Evolutionary conservation across 2,113 vertebrate genomes (phyloP), one percentile per base, ranked within the genome.

Genomic region (Lonchura striata): DNA sequence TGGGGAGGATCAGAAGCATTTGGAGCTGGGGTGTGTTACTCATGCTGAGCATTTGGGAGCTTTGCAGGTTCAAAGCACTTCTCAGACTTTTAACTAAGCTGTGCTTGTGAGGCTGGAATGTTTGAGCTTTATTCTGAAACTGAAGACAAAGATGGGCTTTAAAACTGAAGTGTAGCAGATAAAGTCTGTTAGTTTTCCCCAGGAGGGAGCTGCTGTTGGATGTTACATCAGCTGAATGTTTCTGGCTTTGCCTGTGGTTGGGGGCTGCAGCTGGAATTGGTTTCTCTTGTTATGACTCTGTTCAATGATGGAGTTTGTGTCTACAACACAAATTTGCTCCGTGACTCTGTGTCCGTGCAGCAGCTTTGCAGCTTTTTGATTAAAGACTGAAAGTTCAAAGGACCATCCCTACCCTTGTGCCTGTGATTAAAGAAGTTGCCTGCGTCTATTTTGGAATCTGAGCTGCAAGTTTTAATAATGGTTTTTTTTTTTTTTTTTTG

Each of bases 31-130:
- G 47, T 84, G 75, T 68, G 4, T 88, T 94, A 93, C 31, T 97
- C 92, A 77, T 81, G 76, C 90, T 70, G 57, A 86, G 85, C 31
- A 13, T 88, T 90, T 78, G 86, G 82, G 77, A 89, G 75, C 72
- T 94, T 86, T 80, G 47, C 90, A 83, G 75, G 79, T 96, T 96
- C 92, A 96, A 90, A 96, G 94, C 79, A 56, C 52, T 88, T 74
- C 42, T 84, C 72, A 93, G 92, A 71, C 85, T 95, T 94, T 64
- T 86, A 95, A 94, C 94, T 96, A 82, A 94, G 72, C 82, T 90
- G 60, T 81, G 60, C 86, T 88, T 80, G 68, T 86, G 93, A 95
- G 64, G 64, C 64, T 71, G 63, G n/a, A 61, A n/a, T 70, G 59
- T 61, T 27, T 77, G 86, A 52, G 50, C 56, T 93, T 61, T 31